phyloP scores from a whole-genome alignment of 2,888 invertebrate species.

The Apamea anceps region DNA sequence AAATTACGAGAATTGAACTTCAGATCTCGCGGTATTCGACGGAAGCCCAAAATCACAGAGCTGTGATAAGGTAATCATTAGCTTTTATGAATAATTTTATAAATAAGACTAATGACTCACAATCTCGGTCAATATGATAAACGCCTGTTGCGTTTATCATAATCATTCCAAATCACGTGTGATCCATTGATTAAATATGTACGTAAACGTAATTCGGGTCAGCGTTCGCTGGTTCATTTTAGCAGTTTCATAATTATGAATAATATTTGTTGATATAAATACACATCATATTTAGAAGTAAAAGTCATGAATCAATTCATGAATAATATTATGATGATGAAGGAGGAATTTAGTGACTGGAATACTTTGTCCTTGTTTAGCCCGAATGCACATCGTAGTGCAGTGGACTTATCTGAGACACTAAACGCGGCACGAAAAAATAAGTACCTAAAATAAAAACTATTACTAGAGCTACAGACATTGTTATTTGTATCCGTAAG shows the following conservation, averaged over 20 bases:
- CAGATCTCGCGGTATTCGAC: neutral
- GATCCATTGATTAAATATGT: conserved; percentile 39
- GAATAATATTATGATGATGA: neutral
- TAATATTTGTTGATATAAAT: neutral
- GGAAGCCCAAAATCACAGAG: conserved; percentile 13
- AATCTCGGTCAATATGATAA: conserved; percentile 27
- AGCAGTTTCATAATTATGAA: conserved; percentile 9
- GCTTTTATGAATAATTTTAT: neutral
- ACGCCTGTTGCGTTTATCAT: conserved; percentile 21
- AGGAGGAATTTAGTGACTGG: neutral
- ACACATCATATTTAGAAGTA: neutral
- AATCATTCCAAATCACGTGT: conserved; percentile 43
- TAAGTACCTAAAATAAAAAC: neutral
- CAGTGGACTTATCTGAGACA: neutral
- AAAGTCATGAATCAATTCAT: neutral
- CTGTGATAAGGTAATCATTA: conserved; percentile 18
- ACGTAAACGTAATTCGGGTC: conserved; percentile 1
- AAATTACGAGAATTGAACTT: too few relatives aligned
- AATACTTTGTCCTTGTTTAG: neutral
- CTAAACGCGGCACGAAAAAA: neutral
- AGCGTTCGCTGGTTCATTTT: neutral
- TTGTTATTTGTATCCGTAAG: neutral
- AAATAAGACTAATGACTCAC: conserved; percentile 35
- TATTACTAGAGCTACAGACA: neutral
- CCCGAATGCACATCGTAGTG: neutral